Evolutionary conservation across 2,797 vertebrate species (phyloP).

Genomic region (Sebastes miniatus): DNA sequence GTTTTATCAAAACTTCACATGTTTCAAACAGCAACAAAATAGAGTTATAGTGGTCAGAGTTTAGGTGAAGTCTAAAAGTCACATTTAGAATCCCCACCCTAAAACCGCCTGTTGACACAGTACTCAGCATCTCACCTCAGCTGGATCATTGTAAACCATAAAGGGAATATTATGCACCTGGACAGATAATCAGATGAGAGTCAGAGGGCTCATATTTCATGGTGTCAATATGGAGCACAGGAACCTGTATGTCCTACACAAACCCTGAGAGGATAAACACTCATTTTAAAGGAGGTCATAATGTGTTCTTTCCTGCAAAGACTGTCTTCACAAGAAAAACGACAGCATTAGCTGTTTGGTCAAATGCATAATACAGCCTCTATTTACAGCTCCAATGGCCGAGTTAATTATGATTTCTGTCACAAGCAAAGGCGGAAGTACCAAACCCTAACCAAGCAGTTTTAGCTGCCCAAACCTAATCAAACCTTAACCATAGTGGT

Average conservation of each 20-base stretch:
- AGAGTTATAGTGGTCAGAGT: constrained; percentile 14
- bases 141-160: background rate
- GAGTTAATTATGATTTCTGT: background rate
- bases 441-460: background rate
- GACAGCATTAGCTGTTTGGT: background rate
- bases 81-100: background rate
- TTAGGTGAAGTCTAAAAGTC: constrained; percentile 6
- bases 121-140: background rate
- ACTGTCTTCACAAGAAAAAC: background rate
- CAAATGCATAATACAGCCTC: background rate
- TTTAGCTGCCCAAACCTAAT: background rate
- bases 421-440: background rate
- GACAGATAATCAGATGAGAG: background rate
- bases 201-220: background rate
- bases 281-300: background rate
- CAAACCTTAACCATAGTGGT: background rate
- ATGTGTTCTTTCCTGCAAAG: background rate
- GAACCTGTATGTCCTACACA: background rate
- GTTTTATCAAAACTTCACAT: constrained; percentile 51
- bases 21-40: constrained; percentile 7
- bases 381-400: background rate
- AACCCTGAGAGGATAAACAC: background rate
- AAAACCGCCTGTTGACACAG: background rate
- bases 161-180: background rate
- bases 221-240: background rate